Percentiles rank a stretch among this genome's conserved stretches.
These are phyloP conservation scores for Cyphomyrus discorhynchus DNA, from an alignment of 2,113 vertebrate genomes.

Conservation along the genomic window DNA sequence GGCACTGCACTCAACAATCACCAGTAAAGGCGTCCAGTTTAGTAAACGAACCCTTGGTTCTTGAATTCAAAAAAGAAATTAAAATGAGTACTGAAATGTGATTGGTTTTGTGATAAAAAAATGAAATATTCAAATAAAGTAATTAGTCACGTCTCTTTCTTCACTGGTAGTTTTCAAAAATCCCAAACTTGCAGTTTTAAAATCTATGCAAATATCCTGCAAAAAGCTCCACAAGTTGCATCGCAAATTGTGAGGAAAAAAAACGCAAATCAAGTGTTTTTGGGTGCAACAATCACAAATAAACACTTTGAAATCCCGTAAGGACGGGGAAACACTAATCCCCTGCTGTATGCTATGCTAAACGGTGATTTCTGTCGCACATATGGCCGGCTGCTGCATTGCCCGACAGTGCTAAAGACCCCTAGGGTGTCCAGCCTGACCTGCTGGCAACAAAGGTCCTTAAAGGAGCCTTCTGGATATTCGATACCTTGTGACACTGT, in stretches of 20 bases:
- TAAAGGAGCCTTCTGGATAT: not conserved
- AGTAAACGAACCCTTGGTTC: not conserved
- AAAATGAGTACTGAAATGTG: not conserved
- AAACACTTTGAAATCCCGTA: too few species aligned
- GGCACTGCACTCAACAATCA: not conserved
- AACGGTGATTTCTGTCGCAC: too few species aligned
- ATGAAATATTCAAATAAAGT: not conserved
- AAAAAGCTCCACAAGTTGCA: too few species aligned
- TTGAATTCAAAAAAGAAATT: not conserved
- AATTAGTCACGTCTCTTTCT: not conserved
- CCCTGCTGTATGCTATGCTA: too few species aligned
- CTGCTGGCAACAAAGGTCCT: not conserved
- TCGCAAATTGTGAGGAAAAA: not conserved
- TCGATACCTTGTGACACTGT: not conserved
- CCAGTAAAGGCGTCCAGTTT: too few species aligned
- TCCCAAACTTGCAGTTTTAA: too few species aligned
- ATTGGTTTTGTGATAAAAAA: not conserved
- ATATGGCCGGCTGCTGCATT: slow-evolving; percentile 71
- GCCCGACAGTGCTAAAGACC: slow-evolving; percentile 28
- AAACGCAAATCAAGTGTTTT: not conserved
- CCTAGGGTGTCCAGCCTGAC: not conserved
- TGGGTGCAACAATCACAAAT: too few species aligned
- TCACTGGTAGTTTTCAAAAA: not conserved
- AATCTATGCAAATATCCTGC: too few species aligned
- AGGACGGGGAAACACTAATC: slow-evolving; percentile 52